Evolutionary conservation across 2,888 invertebrate species (phyloP), one percentile per base, ranked within the genome.

Genomic region (Hesperia comma): DNA sequence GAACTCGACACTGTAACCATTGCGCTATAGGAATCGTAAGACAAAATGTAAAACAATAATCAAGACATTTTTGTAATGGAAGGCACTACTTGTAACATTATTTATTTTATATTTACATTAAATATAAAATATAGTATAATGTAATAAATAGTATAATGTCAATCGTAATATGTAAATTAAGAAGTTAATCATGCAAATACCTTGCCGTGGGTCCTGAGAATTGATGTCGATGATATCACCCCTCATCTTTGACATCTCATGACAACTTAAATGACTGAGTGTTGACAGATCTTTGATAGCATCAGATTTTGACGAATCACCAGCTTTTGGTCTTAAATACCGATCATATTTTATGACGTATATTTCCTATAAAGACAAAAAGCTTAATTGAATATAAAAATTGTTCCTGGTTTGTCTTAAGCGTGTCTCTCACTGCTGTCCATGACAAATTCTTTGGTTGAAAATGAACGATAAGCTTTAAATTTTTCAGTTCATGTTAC

Each of bases 261-360:
- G 80, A 83, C 81, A 82, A 83, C 78, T 76, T 72, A 80, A 69
- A 85, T 86, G 88, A 89, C 85, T 72, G 80, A 86, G 82, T 80
- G 86, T 78, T 74, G 88, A 88, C 88, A 71, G 72, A 64, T 70
- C 77, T 87, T 85, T 86, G 88, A 90, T 88, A 86, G 58, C 54
- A 69, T 68, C 58, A 32, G 43, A 19, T 53, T 69, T 72, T 78
- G 86, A 86, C 81, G 79, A 82, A 88, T 87, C 54, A 66, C 75
- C 72, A 79, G 79, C 80, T 77, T 77, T 81, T 12, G 32, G 53
- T 53, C 51, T 63, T 33, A 60, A 66, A 66, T 60, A 66, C 8
- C 43, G 8, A 66, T 49, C 58, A 58, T 64, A 64, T 43, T 58
- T 26, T 26, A n/a, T 58, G 21, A 19, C 6, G 49, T 19, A 49